Evolutionary conservation across 2,888 invertebrate species (phyloP).

Genomic region (Branchellion lobata): DNA sequence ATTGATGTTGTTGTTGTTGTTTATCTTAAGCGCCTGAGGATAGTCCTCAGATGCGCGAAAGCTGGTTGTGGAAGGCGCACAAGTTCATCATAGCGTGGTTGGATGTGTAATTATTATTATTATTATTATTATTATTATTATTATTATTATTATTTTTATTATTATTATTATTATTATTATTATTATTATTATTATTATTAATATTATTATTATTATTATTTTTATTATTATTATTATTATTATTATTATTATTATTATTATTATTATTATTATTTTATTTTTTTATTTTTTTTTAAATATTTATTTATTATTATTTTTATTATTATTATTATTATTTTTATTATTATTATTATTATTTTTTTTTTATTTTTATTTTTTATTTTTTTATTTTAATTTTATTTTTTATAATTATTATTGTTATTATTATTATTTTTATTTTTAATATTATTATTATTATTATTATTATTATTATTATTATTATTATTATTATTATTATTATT

Average conservation of each 20-base stretch:
- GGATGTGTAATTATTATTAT: no score
- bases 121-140: no score
- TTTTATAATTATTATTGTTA: not conserved
- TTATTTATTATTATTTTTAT: not conserved
- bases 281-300: not conserved
- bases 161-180: no score
- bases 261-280: not conserved
- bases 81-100: no score
- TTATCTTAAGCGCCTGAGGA: no score
- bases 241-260: not conserved
- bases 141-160: no score
- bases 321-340: not conserved
- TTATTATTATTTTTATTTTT: not conserved
- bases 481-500: no score
- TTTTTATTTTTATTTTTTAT: not conserved
- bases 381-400: not conserved
- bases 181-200: not conserved
- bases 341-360: not conserved
- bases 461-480: no score
- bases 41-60: no score
- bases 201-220: not conserved
- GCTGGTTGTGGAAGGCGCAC: no score
- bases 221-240: not conserved
- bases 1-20: no score
- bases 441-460: no score